Evolutionary conservation across 2,888 invertebrate genomes (phyloP), one percentile per base, ranked within the genome.

Genomic region (Agrotis ipsilon): DNA sequence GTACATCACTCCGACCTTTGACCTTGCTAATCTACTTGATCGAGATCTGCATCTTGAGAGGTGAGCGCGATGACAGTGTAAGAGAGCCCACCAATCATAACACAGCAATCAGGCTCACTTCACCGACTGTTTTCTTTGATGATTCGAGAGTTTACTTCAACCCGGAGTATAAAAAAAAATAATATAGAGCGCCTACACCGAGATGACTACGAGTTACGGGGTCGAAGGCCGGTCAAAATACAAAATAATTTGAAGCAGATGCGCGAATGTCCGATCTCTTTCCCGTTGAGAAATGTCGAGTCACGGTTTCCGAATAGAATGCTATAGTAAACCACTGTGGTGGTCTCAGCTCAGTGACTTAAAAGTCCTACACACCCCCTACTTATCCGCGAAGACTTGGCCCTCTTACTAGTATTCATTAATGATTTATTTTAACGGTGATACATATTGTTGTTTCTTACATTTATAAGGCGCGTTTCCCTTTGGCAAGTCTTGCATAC

Each of bases 51-150:
- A 82, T 81, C 74, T 80, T 62, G 70, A 79, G 75, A 64, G 54
- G 73, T 76, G 77, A 72, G 75, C 69, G 81, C 86, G 90, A 89
- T 88, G 92, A 92, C 90, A 93, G 88, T 87, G 86, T 84, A 87
- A 86, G 85, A 79, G 87, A 75, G 74, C 71, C 54, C 75, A 82
- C 88, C 87, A 89, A 91, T 90, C 90, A 91, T 87, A 91, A 92
- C 90, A 90, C 75, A 86, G 88, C 91, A 93, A 94, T 94, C 93
- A 94, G 87, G 80, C 81, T 88, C 91, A 88, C 87, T 93, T 93
- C 92, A 93, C 88, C 88, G 91, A 86, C 89, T 94, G 90, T 94
- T 94, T 93, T 91, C 91, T 92, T 92, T 91, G 90, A 93, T 92
- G 92, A 92, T 90, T 94, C 87, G 89, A 90, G 91, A 91, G 89